These are phyloP conservation scores for Sebastes minor DNA, from an alignment of 2,797 vertebrate genomes.

Conservation along the genomic window DNA sequence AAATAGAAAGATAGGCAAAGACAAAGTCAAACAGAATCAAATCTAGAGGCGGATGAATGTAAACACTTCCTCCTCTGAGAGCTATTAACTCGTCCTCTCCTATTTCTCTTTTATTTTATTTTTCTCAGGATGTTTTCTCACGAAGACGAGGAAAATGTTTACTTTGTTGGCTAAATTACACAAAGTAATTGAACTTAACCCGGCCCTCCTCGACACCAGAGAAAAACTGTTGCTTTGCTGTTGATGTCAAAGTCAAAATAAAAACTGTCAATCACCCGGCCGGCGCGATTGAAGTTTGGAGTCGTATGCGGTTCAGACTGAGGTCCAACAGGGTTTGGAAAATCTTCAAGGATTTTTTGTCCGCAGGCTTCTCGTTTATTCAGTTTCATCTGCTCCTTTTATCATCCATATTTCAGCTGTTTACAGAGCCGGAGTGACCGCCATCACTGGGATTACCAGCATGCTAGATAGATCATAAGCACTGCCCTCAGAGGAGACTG, in stretches of 20 bases:
- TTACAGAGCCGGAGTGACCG: slow-evolving; percentile 73
- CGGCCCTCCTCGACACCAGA: background rate
- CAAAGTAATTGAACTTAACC: background rate
- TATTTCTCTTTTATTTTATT: slow-evolving; percentile 18
- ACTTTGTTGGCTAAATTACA: slow-evolving; percentile 29
- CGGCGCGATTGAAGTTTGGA: slow-evolving; percentile 42
- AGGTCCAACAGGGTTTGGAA: slow-evolving; percentile 64
- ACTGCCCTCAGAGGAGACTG: slow-evolving; percentile 43
- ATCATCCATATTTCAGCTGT: slow-evolving; percentile 81
- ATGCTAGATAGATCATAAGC: slow-evolving; percentile 69
- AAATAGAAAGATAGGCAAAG: slow-evolving; percentile 19
- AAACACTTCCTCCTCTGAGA: slow-evolving; percentile 53
- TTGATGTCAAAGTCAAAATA: slow-evolving; percentile 48
- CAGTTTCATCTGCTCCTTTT: slow-evolving; percentile 76
- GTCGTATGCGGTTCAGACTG: slow-evolving; percentile 33
- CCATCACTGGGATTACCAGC: slow-evolving; percentile 73
- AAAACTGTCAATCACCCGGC: slow-evolving; percentile 46
- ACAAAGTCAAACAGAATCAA: slow-evolving; percentile 56
- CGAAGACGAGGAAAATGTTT: slow-evolving; percentile 17
- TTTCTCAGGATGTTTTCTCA: slow-evolving; percentile 11
- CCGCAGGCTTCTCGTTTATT: slow-evolving; percentile 68
- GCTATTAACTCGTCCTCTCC: slow-evolving; percentile 27
- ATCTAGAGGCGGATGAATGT: slow-evolving; percentile 51
- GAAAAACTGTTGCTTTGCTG: slow-evolving; percentile 28
- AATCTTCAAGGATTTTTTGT: slow-evolving; percentile 69